Percentiles rank a stretch among this genome's conserved stretches.
These are phyloP conservation scores for Myiopsitta monachus DNA, from an alignment of 2,113 vertebrate genomes.

Conservation along the genomic window DNA sequence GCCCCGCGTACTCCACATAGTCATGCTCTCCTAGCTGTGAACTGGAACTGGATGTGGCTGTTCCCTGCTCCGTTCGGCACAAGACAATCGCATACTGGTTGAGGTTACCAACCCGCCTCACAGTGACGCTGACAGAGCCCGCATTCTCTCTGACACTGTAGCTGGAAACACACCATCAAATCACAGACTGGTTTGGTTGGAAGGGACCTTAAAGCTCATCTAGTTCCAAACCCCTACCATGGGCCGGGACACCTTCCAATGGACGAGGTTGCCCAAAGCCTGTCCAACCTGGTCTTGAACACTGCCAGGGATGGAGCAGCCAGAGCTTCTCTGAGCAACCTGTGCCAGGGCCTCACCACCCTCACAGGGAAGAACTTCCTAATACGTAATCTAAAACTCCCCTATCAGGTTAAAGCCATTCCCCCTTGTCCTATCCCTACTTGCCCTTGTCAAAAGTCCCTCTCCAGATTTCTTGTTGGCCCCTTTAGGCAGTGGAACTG, in stretches of 20 bases:
- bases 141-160: conserved; percentile 89
- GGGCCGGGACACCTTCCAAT: background rate
- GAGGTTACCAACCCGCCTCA: conserved; percentile 88
- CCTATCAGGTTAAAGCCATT: background rate
- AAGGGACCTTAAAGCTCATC: background rate
- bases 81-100: conserved; percentile 94
- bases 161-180: conserved; percentile 69
- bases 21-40: conserved; percentile 82
- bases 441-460: background rate
- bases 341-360: background rate
- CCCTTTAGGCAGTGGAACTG: background rate
- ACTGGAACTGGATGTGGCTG: conserved; percentile 78
- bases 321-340: background rate
- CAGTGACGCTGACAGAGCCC: conserved; percentile 81
- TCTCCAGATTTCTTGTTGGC: background rate
- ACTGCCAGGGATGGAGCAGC: background rate
- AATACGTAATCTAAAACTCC: background rate
- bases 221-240: background rate
- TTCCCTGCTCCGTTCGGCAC: conserved; percentile 86
- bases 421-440: background rate
- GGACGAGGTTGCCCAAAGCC: background rate
- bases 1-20: conserved; percentile 89
- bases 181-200: background rate
- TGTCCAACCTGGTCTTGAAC: background rate
- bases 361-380: background rate